Percentiles rank a stretch among this genome's conserved stretches.
phyloP scores from a whole-genome alignment of 2,113 vertebrate genomes.

The Xenopus laevis region DNA sequence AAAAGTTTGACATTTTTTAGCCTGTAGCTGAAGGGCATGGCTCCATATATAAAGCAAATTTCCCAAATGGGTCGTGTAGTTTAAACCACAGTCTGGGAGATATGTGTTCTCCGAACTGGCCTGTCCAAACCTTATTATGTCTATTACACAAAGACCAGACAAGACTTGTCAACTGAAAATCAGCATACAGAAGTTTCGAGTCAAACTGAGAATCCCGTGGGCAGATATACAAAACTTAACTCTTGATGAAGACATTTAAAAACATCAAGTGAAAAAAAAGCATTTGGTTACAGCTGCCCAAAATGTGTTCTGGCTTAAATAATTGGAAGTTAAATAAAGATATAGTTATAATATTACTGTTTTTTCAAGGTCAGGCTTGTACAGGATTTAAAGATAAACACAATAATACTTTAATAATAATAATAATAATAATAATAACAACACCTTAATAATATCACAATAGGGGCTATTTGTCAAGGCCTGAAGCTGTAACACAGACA shows the following conservation, averaged over 20 bases:
- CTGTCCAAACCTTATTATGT: slow-evolving; percentile 57
- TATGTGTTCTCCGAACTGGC: slow-evolving; percentile 54
- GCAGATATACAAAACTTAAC: slow-evolving; percentile 53
- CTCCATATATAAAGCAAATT: slow-evolving; percentile 48
- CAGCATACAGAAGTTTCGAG: slow-evolving; percentile 48
- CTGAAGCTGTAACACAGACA: too few species aligned
- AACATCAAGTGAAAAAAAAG: too few species aligned
- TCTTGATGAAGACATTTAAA: slow-evolving; percentile 45
- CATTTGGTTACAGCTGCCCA: too few species aligned
- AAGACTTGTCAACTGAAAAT: slow-evolving; percentile 48
- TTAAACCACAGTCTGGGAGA: slow-evolving; percentile 56
- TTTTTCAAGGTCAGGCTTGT: too few species aligned
- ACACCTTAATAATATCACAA: too few species aligned
- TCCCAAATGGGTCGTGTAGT: slow-evolving; percentile 47
- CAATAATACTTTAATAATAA: too few species aligned
- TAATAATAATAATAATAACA: too few species aligned
- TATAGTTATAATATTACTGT: too few species aligned
- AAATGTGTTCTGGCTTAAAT: too few species aligned
- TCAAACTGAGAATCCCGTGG: slow-evolving; percentile 57
- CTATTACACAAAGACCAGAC: slow-evolving; percentile 51
- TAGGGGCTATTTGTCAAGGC: too few species aligned
- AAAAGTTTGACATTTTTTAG: slow-evolving; percentile 47
- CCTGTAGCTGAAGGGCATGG: slow-evolving; percentile 47
- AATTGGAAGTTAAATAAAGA: too few species aligned
- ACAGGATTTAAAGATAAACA: too few species aligned